phyloP scores from a whole-genome alignment of 2,888 invertebrate genomes.

The Drosophila eohydei region DNA sequence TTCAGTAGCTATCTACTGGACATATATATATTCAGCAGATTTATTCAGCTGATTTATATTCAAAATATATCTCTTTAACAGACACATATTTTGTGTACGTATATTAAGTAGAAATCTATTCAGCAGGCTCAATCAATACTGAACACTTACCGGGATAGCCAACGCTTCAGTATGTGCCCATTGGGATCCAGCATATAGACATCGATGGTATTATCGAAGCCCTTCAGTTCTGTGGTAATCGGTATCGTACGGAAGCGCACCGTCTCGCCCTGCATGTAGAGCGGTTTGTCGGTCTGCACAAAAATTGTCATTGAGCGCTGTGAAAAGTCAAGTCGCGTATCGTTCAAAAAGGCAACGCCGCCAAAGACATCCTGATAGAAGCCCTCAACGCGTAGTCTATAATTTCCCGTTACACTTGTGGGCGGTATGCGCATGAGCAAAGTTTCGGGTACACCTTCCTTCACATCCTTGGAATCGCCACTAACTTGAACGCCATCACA shows the following conservation, averaged over 20 bases:
- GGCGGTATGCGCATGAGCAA: conserved; percentile 94
- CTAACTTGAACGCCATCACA: conserved; percentile 95
- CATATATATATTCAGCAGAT: background rate
- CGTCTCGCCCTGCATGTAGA: conserved; percentile 96
- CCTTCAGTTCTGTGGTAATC: conserved; percentile 95
- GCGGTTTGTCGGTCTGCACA: conserved; percentile 96
- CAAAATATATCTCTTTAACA: background rate
- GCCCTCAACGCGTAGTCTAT: conserved; percentile 93
- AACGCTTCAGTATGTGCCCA: conserved; percentile 94
- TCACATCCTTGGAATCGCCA: conserved; percentile 92
- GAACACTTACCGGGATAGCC: conserved; percentile 90
- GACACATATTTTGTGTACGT: too few species aligned
- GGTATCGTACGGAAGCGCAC: conserved; percentile 96
- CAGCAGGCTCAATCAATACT: background rate
- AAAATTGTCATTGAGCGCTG: conserved; percentile 97
- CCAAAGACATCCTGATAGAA: conserved; percentile 89
- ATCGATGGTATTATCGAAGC: conserved; percentile 95
- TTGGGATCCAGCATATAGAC: conserved; percentile 96
- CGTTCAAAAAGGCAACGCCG: conserved; percentile 95
- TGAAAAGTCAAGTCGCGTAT: conserved; percentile 93
- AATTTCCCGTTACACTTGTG: conserved; percentile 93
- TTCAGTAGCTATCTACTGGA: background rate
- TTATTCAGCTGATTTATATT: background rate
- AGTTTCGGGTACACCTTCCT: conserved; percentile 95
- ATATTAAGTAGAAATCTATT: background rate